Conservation (phyloP, 1,140 invertebrate genomes). For the Glossosoma conforme region DNA sequence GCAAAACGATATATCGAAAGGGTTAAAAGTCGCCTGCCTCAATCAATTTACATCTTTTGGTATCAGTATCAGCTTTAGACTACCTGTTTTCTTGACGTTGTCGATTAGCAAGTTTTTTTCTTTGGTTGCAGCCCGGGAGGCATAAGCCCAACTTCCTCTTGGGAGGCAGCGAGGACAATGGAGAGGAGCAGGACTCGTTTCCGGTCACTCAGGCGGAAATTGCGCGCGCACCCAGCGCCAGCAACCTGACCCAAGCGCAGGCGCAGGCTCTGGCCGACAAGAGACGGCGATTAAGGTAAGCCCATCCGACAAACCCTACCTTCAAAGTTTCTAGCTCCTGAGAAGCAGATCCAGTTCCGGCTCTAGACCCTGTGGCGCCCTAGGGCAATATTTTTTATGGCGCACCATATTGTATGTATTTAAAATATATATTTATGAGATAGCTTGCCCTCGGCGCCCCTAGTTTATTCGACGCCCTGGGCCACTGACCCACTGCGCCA, state of each 20-base stretch:
- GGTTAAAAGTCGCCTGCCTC: too few relatives aligned
- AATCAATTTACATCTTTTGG: background rate
- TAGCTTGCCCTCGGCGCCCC: too few relatives aligned
- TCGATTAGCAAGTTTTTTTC: background rate
- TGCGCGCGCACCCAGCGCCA: conserved; percentile 39
- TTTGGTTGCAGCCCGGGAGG: background rate
- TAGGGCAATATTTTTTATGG: too few relatives aligned
- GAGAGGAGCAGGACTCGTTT: conserved; percentile 38
- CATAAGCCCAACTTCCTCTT: conserved; percentile 36
- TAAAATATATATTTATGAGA: too few relatives aligned
- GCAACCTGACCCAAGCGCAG: conserved; percentile 38
- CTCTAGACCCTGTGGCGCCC: too few relatives aligned
- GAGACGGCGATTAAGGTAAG: conserved; percentile 40
- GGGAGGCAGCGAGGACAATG: conserved; percentile 36
- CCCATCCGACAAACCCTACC: background rate
- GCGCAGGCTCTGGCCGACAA: conserved; percentile 44
- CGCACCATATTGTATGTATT: too few relatives aligned
- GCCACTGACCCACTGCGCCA: too few relatives aligned
- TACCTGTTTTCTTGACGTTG: background rate
- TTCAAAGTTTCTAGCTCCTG: too few relatives aligned
- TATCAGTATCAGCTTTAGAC: background rate
- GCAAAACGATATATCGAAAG: too few relatives aligned
- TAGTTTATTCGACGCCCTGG: too few relatives aligned
- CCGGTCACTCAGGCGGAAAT: conserved; percentile 30
- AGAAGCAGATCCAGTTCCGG: too few relatives aligned